A percentile compares a stretch with the other conserved stretches of the same genome.
These are phyloP conservation scores for Irena cyanogastra DNA, from an alignment of 2,113 vertebrate species.

Conservation along the genomic window DNA sequence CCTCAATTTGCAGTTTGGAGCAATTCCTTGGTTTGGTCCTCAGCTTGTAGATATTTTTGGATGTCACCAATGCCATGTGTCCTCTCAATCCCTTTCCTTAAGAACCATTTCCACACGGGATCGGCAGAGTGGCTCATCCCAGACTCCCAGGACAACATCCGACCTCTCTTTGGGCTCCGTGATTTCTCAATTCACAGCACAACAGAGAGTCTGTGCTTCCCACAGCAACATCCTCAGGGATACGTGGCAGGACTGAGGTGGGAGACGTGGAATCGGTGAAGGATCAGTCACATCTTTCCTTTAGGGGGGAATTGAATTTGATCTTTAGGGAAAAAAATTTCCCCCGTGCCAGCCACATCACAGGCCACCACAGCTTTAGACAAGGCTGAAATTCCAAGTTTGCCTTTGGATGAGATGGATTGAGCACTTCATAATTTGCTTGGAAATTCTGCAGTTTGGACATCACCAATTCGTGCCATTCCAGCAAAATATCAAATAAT, in stretches of 20 bases:
- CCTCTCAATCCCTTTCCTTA: background rate
- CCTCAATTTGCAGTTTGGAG: background rate
- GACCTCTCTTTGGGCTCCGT: background rate
- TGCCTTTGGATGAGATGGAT: background rate
- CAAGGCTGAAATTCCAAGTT: background rate
- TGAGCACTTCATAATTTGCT: background rate
- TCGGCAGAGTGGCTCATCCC: background rate
- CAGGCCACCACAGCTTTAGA: background rate
- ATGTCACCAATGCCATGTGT: fast-evolving
- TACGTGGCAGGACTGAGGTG: background rate
- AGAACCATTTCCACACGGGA: background rate
- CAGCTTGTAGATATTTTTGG: background rate
- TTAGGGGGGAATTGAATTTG: background rate
- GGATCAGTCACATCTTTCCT: background rate
- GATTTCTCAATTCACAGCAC: background rate
- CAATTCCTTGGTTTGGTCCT: background rate
- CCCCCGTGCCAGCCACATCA: too few relatives aligned
- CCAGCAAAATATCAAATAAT: background rate
- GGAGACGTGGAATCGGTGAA: fast-evolving
- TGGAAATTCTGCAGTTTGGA: background rate
- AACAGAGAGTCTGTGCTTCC: background rate
- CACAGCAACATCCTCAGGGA: background rate
- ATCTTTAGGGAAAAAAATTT: background rate
- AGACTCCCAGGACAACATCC: background rate
- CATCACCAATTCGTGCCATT: background rate